Evolutionary conservation across 2,888 invertebrate species (phyloP).

Genomic region (Drosophila putrida): DNA sequence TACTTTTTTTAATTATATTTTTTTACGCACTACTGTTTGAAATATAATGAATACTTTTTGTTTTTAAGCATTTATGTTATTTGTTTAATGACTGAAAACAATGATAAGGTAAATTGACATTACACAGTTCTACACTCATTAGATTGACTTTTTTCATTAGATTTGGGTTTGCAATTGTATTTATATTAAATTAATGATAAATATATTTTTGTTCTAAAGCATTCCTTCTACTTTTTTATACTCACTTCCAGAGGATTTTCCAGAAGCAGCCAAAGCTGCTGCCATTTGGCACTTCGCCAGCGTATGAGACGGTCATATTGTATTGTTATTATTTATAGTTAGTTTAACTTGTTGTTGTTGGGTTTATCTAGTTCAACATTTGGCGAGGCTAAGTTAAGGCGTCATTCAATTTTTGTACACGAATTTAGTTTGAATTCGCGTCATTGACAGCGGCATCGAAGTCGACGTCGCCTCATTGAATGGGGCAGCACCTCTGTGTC

Average conservation of each 20-base stretch:
- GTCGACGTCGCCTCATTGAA: constrained; percentile 57
- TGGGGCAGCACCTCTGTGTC: constrained; percentile 1
- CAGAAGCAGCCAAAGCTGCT: constrained; percentile 97
- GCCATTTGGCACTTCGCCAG: constrained; percentile 95
- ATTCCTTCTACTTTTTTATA: no score
- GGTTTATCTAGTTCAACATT: constrained; percentile 25
- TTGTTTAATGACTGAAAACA: no score
- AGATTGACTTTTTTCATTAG: no score
- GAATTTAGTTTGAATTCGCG: constrained; percentile 60
- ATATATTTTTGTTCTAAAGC: no score
- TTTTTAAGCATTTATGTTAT: no score
- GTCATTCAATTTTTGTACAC: constrained; percentile 32
- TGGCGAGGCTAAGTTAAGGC: constrained; percentile 51
- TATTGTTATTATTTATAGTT: constrained; percentile 24
- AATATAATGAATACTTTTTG: no score
- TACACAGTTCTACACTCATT: no score
- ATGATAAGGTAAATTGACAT: no score
- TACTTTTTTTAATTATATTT: no score
- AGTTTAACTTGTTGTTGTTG: constrained; percentile 21
- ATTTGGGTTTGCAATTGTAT: no score
- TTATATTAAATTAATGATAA: no score
- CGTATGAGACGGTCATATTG: constrained; percentile 94
- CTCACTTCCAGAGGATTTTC: constrained; percentile 94
- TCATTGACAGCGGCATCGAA: constrained; percentile 67
- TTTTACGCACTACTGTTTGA: no score